Evolutionary conservation across 2,888 invertebrate species (phyloP), one percentile per base, ranked within the genome.

Genomic region (Listrodromus nycthemerus): DNA sequence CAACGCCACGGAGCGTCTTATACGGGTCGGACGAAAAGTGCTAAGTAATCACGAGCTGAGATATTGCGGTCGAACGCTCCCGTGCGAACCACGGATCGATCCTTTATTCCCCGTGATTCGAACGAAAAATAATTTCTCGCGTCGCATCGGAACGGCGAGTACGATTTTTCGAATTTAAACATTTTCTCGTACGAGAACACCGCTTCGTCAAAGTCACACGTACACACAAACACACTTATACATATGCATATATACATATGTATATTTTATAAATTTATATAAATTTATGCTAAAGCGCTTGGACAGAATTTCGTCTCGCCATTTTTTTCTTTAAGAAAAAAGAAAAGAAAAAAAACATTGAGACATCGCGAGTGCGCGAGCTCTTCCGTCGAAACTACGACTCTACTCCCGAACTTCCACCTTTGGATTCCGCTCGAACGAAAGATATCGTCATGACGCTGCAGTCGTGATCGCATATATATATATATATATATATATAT

Each of bases 391-490:
- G 55, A 55, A 24, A 24, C 24, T 21, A 21, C 10, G 4, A 24
- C 55, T 61, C 58, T 61, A 30, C 58, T 30, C 41, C 30, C 55
- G 55, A 65, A 55, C 55, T 71, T 76, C 52, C 80, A 76, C 66
- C 73, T 71, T 76, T 84, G 61, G 41, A 41, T 63, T 67, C 21
- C 21, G 21, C 71, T 33, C 21, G 63, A 52, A 33, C 50, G 48
- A 30, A 55, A 16, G 52, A 66, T n/a, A n/a, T 76, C 67, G 66
- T 76, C 76, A 80, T 83, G 75, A 75, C 70, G 24, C 58, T 75
- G 83, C 80, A 74, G 41, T 78, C 80, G 75, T 80, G 80, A 80
- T 73, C 55, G 67, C n/a, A 79, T 66, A 76, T 74, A 67, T 45
- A 30, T 58, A n/a, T 6, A 50, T 19, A 19, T 16, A 1, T 41